Conservation (phyloP, 2,113 vertebrate species). For the Chionodraco myersi region DNA sequence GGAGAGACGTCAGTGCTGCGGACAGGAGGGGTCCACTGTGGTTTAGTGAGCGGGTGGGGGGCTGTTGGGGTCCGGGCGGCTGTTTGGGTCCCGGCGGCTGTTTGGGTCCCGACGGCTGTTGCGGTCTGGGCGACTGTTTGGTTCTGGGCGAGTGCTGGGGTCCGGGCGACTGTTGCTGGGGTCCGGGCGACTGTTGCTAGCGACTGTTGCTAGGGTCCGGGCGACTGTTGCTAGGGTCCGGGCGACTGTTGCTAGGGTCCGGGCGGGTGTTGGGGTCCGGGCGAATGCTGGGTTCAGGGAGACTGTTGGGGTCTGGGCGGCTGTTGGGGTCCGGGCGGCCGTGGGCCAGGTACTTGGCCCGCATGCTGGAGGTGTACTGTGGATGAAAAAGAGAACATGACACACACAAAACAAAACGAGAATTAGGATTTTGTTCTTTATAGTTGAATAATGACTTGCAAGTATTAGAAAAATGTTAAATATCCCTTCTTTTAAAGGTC, state of each 20-base stretch:
- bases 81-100: slow-evolving; percentile 83
- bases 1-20: slow-evolving; percentile 15
- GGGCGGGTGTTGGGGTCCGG: too few relatives aligned
- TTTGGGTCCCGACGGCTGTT: slow-evolving; percentile 81
- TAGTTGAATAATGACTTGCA: background rate
- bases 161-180: slow-evolving; percentile 80
- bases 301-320: slow-evolving; percentile 9
- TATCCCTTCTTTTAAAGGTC: background rate
- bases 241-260: slow-evolving; percentile 65
- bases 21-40: background rate
- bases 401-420: background rate
- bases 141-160: slow-evolving; percentile 68
- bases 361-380: slow-evolving; percentile 99
- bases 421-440: background rate
- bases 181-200: slow-evolving; percentile 24
- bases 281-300: too few relatives aligned
- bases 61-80: slow-evolving; percentile 80
- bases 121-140: slow-evolving; percentile 64
- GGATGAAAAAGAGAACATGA: slow-evolving; percentile 61
- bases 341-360: slow-evolving; percentile 98
- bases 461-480: too few relatives aligned
- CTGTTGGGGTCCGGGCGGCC: slow-evolving; percentile 86
- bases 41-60: slow-evolving; percentile 81
- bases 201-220: slow-evolving; percentile 51
- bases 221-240: slow-evolving; percentile 71